phyloP scores from a whole-genome alignment of 1,140 invertebrate species.

The Dendroctonus valens region DNA sequence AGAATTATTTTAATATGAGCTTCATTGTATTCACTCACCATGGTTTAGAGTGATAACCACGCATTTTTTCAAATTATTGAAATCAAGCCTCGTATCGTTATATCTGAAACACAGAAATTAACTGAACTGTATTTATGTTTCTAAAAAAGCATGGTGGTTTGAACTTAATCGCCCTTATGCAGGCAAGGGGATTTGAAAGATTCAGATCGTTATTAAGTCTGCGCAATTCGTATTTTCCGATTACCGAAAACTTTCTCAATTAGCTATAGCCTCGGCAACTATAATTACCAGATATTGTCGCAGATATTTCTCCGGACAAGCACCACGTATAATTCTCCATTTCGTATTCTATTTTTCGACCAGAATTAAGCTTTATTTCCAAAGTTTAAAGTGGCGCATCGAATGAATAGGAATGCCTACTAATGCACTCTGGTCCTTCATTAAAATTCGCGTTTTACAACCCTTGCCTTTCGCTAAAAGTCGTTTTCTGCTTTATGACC shows the following conservation, averaged over 20 bases:
- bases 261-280: constrained; percentile 2
- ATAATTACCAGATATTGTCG: constrained; percentile 21
- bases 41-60: no score
- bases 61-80: no score
- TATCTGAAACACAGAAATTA: no score
- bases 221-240: neutral
- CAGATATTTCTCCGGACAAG: constrained; percentile 11
- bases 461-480: constrained; percentile 32
- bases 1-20: no score
- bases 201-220: no score
- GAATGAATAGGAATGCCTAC: constrained; percentile 32
- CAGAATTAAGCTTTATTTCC: constrained; percentile 23
- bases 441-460: constrained; percentile 33
- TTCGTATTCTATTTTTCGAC: constrained; percentile 31
- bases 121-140: no score
- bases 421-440: constrained; percentile 31
- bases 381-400: constrained; percentile 33
- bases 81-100: no score
- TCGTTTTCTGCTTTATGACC: constrained; percentile 35
- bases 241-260: constrained; percentile 9
- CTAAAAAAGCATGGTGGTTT: no score
- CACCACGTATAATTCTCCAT: constrained; percentile 22
- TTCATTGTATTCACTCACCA: no score
- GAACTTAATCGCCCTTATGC: no score
- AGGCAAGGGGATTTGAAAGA: no score